Percentiles rank a stretch among this genome's conserved stretches.
Evolutionary conservation across 2,113 vertebrate species (phyloP).

Genomic region (Nothocercus nigrocapillus): DNA sequence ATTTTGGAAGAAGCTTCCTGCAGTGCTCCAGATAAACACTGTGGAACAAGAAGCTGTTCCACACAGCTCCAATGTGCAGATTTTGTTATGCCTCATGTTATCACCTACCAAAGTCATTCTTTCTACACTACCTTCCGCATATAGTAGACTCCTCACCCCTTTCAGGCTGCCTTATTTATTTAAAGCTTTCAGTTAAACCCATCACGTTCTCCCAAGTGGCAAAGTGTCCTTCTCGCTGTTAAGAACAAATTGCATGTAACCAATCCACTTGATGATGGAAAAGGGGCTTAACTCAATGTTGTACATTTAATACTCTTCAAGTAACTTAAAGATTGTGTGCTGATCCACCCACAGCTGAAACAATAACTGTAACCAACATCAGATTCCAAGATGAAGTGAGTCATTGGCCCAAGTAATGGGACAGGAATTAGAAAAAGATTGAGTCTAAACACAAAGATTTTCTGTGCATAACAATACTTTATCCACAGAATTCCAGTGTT

Average conservation of each 20-base stretch:
- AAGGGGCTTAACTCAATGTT: constrained; percentile 32
- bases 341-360: constrained; percentile 52
- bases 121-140: neutral
- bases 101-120: neutral
- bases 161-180: neutral
- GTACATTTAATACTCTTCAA: constrained; percentile 33
- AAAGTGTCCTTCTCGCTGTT: neutral
- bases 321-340: neutral
- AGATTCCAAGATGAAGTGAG: neutral
- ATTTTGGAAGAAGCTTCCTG: neutral
- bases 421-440: neutral
- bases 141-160: neutral
- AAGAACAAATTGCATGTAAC: constrained; percentile 35
- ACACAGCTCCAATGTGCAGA: neutral
- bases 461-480: neutral
- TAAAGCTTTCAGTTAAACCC: constrained; percentile 15
- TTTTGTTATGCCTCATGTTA: neutral
- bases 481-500: neutral
- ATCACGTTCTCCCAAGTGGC: neutral
- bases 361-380: constrained; percentile 18
- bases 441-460: neutral
- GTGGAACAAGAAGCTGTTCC: fast-evolving
- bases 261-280: constrained; percentile 58
- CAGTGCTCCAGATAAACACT: neutral
- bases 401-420: neutral